These are phyloP conservation scores for Pangasianodon gigas DNA, from an alignment of 2,113 vertebrate genomes.

Conservation along the genomic window DNA sequence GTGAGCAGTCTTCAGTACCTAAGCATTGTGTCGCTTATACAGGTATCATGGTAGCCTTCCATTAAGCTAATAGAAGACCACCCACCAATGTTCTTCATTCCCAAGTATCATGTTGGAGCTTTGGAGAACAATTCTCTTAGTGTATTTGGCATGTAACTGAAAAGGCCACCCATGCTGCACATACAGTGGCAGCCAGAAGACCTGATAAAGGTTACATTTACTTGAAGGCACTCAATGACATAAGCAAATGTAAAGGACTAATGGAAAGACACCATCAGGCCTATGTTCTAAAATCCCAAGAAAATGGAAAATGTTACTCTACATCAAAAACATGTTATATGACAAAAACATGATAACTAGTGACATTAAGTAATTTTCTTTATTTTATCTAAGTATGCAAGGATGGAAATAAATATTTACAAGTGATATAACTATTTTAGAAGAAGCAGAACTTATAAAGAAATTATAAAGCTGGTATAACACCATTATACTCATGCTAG, in stretches of 20 bases:
- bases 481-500: neutral
- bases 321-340: neutral
- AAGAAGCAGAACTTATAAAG: neutral
- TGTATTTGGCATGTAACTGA: constrained; percentile 30
- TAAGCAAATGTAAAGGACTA: constrained; percentile 2
- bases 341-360: constrained; percentile 8
- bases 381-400: neutral
- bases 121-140: constrained; percentile 32
- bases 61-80: constrained; percentile 44
- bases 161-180: constrained; percentile 29
- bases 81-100: constrained; percentile 27
- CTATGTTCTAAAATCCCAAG: constrained; percentile 27
- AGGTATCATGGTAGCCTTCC: constrained; percentile 8
- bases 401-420: neutral
- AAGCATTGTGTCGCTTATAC: neutral
- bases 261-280: constrained; percentile 13
- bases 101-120: constrained; percentile 32
- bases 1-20: neutral
- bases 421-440: neutral
- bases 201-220: constrained; percentile 32
- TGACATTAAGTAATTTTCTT: neutral
- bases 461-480: neutral
- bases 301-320: constrained; percentile 22
- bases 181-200: constrained; percentile 23
- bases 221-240: constrained; percentile 15